phyloP scores from a whole-genome alignment of 1,140 invertebrate species.

The Bombus waltoni region DNA sequence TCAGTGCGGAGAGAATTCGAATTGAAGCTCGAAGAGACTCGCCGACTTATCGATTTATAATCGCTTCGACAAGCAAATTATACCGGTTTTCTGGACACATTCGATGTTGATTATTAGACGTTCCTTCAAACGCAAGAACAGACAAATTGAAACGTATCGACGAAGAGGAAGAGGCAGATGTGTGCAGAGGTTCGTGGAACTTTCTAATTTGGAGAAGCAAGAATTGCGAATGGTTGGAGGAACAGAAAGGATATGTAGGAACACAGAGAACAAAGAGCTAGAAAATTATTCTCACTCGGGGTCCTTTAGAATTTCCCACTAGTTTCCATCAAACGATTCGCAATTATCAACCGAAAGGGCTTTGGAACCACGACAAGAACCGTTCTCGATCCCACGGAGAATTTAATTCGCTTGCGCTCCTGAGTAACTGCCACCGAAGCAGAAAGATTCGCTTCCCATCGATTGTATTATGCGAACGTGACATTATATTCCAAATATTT shows the following conservation, averaged over 20 bases:
- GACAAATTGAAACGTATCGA: background rate
- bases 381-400: constrained; percentile 19
- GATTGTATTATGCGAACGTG: background rate
- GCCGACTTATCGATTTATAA: background rate
- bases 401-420: constrained; percentile 19
- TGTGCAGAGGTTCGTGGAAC: background rate
- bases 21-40: no score
- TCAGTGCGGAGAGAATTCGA: background rate
- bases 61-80: constrained; percentile 2
- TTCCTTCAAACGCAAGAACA: background rate
- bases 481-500: background rate
- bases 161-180: background rate
- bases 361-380: constrained; percentile 1
- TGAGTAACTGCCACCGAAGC: background rate
- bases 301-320: constrained; percentile 19
- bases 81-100: background rate
- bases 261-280: background rate
- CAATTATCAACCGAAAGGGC: constrained; percentile 45
- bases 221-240: constrained; percentile 33
- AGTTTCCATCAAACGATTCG: background rate
- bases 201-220: background rate
- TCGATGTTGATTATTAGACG: background rate
- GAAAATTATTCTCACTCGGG: constrained; percentile 47
- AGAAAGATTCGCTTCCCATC: background rate
- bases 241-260: constrained; percentile 3